Evolutionary conservation across 2,888 invertebrate species (phyloP).

Genomic region (Sphecodes monilicornis): DNA sequence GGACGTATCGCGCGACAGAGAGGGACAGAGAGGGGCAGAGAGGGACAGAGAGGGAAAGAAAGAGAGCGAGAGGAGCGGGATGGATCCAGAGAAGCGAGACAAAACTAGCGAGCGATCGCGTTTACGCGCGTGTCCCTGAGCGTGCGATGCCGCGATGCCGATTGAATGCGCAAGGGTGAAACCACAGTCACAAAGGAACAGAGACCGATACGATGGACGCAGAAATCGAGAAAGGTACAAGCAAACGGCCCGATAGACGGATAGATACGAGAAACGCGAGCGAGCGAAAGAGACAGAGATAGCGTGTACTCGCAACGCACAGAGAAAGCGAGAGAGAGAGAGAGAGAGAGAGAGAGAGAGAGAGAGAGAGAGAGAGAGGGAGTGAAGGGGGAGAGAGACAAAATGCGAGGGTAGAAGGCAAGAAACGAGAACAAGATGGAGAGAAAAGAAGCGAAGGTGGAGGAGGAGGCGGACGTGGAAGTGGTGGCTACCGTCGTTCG

Average conservation of each 20-base stretch:
- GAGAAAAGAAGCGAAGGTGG: constrained; percentile 64
- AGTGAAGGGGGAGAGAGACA: constrained; percentile 5
- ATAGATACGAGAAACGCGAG: constrained; percentile 18
- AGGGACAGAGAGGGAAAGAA: constrained; percentile 12
- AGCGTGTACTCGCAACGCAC: neutral
- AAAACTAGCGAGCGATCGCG: constrained; percentile 32
- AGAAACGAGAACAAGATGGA: constrained; percentile 55
- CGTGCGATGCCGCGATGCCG: constrained; percentile 36
- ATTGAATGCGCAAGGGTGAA: constrained; percentile 42
- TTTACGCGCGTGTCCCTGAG: constrained; percentile 16
- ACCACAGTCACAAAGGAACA: constrained; percentile 14
- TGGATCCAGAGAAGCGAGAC: constrained; percentile 8
- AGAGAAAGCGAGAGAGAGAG: neutral
- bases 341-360: constrained; percentile 10
- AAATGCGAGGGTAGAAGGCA: constrained; percentile 29
- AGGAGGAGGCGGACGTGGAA: constrained; percentile 62
- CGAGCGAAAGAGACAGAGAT: neutral
- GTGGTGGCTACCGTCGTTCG: constrained; percentile 74
- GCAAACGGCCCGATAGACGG: constrained; percentile 6
- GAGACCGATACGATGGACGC: constrained; percentile 22
- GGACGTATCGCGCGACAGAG: constrained; percentile 9
- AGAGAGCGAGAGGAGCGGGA: neutral
- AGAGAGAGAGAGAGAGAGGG: constrained; percentile 13
- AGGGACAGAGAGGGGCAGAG: neutral
- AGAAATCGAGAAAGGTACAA: constrained; percentile 22